A percentile compares a stretch with the other conserved stretches of the same genome.
phyloP scores from a whole-genome alignment of 92 coral and sea anemone species.

The Paragorgia papillata region DNA sequence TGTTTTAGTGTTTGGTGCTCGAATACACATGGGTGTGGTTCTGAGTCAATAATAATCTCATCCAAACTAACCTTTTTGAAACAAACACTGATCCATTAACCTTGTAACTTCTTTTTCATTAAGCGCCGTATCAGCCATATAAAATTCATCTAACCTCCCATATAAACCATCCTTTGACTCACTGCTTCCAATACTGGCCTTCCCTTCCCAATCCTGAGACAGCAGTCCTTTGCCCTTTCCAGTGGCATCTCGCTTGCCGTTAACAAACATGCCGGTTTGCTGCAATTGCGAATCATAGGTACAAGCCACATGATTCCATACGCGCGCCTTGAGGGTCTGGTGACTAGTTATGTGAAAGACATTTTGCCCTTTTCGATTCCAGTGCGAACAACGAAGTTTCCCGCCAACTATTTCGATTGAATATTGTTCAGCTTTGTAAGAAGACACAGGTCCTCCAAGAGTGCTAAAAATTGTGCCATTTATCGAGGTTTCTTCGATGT shows the following conservation, averaged over 20 bases:
- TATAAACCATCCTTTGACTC: slow-evolving; percentile 69
- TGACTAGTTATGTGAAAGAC: slow-evolving; percentile 86
- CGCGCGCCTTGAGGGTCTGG: slow-evolving; percentile 66
- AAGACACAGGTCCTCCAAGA: slow-evolving; percentile 81
- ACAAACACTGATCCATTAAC: slow-evolving; percentile 89
- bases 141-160: slow-evolving; percentile 86
- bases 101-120: slow-evolving; percentile 82
- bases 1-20: too few species aligned
- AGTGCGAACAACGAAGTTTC: slow-evolving; percentile 86
- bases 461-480: slow-evolving; percentile 85
- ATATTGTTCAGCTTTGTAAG: slow-evolving; percentile 81
- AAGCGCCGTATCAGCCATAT: slow-evolving; percentile 86
- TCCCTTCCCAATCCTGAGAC: slow-evolving; percentile 95
- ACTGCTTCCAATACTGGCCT: slow-evolving; percentile 92
- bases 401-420: slow-evolving; percentile 73
- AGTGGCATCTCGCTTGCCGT: slow-evolving; percentile 67
- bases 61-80: slow-evolving; percentile 84
- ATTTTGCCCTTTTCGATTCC: slow-evolving; percentile 69
- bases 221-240: slow-evolving; percentile 62
- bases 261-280: slow-evolving; percentile 85
- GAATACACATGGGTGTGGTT: too few species aligned
- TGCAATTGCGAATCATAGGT: slow-evolving; percentile 77
- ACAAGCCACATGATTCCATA: slow-evolving; percentile 93
- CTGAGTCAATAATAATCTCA: too few species aligned
- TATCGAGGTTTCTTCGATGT: slow-evolving; percentile 66